Evolutionary conservation across 2,113 vertebrate genomes (phyloP), one percentile per base, ranked within the genome.

Genomic region (Illadopsis cleaveri): DNA sequence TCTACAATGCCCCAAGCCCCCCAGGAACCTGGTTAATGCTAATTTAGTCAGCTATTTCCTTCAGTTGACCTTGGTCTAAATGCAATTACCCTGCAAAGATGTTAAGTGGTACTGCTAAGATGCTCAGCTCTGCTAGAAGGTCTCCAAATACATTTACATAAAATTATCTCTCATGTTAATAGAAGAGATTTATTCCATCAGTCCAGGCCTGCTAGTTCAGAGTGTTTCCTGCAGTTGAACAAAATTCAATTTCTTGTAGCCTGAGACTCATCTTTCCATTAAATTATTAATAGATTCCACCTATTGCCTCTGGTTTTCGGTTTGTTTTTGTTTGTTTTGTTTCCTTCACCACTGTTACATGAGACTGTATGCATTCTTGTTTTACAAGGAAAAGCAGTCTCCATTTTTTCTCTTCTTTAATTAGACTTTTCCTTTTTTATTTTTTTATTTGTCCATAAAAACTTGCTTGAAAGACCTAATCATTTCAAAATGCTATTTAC

Each of bases 21-120:
- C 95, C 88, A 97, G 98, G 98, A 98, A 97, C 98, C 92, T 92
- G 96, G 98, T 98, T 98, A 99, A 98, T 98, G 98, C 97, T 99
- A 99, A 99, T 99, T 99, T 98, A 98, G 98, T 98, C 98, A 95
- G 93, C 93, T 71, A 83, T 97, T 99, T 98, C 98, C 99, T 99
- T 99, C 98, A 98, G 86, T 98, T 98, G 99, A 98, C 99, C 99
- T 99, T 99, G 98, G 97, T 97, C 97, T 98, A 98, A 98, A 98
- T 98, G 98, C 95, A 98, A 98, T 98, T 98, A 98, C 81, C 70
- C 70, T 83, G 97, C 98, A 98, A 99, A 98, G 98, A 98, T 98
- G 97, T 96, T 97, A 98, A 98, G 94, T 90, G 68, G 97, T 93
- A 92, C 87, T 90, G 94, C 96, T 97, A 97, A 96, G 94, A 97